Evolutionary conservation across 2,797 vertebrate species (phyloP), one percentile per base, ranked within the genome.

Genomic region (Galagoides demidoff): DNA sequence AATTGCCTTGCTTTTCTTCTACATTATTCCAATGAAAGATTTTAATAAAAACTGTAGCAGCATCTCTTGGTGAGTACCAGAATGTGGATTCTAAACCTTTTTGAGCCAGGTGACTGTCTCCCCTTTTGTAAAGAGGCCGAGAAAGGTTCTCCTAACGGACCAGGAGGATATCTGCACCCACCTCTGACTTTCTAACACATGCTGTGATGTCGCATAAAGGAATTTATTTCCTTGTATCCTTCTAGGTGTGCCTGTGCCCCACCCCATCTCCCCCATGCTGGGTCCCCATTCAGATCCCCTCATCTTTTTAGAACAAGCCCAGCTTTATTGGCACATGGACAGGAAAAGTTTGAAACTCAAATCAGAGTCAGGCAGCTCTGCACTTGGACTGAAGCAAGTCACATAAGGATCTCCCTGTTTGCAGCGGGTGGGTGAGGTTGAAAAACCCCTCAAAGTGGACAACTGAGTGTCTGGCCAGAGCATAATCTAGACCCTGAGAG

Each of bases 131-230:
- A 57, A 71, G 13, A 19, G 37, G 64, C 22, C 71, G 10, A 43
- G 16, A 29, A 61, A 82, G 68, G 19, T 43, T 25, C 25, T 57
- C 25, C 49, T 45, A 1, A 0, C 29, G 34, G 52, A 37, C 29
- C 4, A 4, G n/a, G 0, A 74, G 16, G 11, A 2, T 43, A n/a
- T 45, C n/a, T 27, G 37, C 1, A 5, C 34, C 12, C 1, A 1
- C 49, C 85, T 57, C 77, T 88, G 37, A 37, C 66, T 89, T 68
- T 64, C n/a, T 84, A 59, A 81, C 23, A 49, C 5, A 31, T 3
- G 0, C 22, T 16, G 0, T 19, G 68, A 43, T 23, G 23, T 57
- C 16, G 63, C 55, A 59, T 0, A 29, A 43, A 55, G 43, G 19
- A 0, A 0, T 9, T 9, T 61, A 0, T 9, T 9, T 61, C 61